phyloP scores from a whole-genome alignment of 2,113 vertebrate species.

The Ardeotis arabs region DNA sequence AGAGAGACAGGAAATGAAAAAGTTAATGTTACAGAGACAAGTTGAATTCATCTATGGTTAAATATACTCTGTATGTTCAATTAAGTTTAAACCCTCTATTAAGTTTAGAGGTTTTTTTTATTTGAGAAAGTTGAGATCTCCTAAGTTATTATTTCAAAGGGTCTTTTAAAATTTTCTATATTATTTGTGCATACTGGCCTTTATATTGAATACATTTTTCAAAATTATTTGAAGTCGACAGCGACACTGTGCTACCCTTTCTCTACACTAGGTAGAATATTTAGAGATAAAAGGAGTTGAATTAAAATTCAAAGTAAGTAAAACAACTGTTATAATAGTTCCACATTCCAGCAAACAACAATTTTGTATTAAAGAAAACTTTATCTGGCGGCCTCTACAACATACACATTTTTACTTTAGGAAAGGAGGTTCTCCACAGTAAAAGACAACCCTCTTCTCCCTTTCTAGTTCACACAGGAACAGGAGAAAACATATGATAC shows the following conservation, averaged over 20 bases:
- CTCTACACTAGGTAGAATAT: neutral
- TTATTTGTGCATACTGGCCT: neutral
- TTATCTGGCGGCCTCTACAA: neutral
- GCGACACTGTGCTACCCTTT: neutral
- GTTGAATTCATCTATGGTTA: neutral
- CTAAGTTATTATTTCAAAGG: neutral
- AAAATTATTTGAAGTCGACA: neutral
- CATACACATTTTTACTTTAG: neutral
- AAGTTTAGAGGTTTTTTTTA: neutral
- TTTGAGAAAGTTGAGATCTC: neutral
- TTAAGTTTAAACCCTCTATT: neutral
- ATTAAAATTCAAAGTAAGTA: neutral
- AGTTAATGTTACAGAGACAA: conserved; percentile 11
- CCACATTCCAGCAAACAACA: neutral
- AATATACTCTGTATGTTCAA: neutral
- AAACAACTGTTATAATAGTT: neutral
- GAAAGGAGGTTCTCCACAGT: neutral
- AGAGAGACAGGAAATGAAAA: conserved; percentile 54
- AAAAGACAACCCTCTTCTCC: neutral
- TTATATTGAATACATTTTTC: neutral
- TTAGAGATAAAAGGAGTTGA: neutral
- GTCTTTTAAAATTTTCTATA: neutral
- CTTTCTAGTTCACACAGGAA: neutral
- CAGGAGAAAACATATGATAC: rapidly evolving
- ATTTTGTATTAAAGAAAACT: neutral